These are phyloP conservation scores for Eremobia ochroleuca DNA, from an alignment of 2,888 invertebrate species.

Conservation along the genomic window DNA sequence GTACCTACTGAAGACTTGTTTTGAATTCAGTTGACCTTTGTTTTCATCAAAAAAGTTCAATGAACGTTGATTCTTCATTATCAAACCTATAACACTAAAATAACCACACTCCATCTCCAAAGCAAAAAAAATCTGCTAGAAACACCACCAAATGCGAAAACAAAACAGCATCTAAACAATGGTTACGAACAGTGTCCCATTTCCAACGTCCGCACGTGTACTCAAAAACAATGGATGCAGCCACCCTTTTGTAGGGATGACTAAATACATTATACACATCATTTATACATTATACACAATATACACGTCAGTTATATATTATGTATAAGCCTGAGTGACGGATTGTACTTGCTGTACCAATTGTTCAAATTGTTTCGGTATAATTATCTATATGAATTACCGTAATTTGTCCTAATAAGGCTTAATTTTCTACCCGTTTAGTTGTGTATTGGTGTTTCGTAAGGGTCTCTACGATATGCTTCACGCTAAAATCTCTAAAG, in stretches of 20 bases:
- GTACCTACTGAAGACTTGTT: background rate
- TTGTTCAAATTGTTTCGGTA: conserved; percentile 56
- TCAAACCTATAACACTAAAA: background rate
- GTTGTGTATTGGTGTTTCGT: background rate
- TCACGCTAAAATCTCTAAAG: background rate
- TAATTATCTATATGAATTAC: conserved; percentile 39
- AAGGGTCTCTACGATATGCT: background rate
- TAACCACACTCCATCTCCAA: background rate
- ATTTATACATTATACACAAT: conserved; percentile 44
- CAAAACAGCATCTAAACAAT: conserved; percentile 36
- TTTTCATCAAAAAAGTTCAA: background rate
- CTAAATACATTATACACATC: conserved; percentile 54
- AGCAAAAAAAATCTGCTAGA: background rate
- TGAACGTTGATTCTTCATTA: background rate
- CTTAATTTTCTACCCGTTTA: conserved; percentile 12
- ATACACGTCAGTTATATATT: conserved; percentile 74
- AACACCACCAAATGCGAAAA: conserved; percentile 16
- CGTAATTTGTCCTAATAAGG: conserved; percentile 24
- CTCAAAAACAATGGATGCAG: conserved; percentile 68
- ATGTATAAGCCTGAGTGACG: conserved; percentile 70
- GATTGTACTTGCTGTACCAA: conserved; percentile 56
- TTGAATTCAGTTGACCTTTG: background rate
- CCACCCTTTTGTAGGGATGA: conserved; percentile 69
- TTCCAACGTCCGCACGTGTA: conserved; percentile 61
- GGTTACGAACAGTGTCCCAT: conserved; percentile 21